Evolutionary conservation across 2,113 vertebrate species (phyloP).

Genomic region (Connochaetes taurinus): DNA sequence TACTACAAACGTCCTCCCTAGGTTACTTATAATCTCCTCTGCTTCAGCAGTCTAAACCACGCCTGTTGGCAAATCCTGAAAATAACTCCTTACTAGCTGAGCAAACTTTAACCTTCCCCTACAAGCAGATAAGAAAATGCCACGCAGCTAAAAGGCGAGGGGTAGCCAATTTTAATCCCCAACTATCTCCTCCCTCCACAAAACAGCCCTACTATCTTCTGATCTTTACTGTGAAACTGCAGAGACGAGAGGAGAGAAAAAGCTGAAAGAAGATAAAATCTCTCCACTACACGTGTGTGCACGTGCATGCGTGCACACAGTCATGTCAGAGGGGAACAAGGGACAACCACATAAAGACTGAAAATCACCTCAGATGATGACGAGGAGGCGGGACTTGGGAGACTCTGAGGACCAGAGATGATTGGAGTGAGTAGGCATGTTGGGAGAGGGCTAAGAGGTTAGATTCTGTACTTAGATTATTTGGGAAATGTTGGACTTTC

Average conservation of each 20-base stretch:
- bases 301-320: neutral
- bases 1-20: neutral
- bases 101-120: constrained; percentile 45
- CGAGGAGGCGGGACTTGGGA: neutral
- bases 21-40: constrained; percentile 32
- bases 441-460: neutral
- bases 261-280: constrained; percentile 49
- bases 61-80: constrained; percentile 38
- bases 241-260: neutral
- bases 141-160: neutral
- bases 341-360: neutral
- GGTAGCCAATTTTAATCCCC: constrained; percentile 32
- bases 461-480: neutral
- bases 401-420: neutral
- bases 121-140: constrained; percentile 45
- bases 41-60: constrained; percentile 27
- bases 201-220: constrained; percentile 20
- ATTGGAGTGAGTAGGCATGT: neutral
- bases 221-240: constrained; percentile 38
- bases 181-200: constrained; percentile 31
- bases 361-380: neutral
- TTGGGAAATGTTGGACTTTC: neutral
- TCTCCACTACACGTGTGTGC: neutral
- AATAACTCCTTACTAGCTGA: constrained; percentile 32
- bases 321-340: neutral